Conservation (phyloP, 2,113 vertebrate species). For the Corythoichthys haematopterus region DNA sequence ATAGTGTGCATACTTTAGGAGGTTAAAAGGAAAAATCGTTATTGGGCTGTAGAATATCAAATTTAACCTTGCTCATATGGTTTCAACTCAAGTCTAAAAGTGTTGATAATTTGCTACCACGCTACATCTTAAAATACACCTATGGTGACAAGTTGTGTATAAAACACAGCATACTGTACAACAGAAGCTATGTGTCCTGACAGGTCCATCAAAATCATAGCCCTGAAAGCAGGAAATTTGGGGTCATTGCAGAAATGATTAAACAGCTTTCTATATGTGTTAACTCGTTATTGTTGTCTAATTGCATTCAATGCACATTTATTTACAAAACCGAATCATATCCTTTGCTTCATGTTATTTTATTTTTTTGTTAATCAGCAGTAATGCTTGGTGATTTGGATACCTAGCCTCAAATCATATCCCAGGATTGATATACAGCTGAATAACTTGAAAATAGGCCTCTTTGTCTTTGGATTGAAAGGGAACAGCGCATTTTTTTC, state of each 20-base stretch:
- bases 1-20: neutral
- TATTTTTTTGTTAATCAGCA: neutral
- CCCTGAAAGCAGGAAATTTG: neutral
- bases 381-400: neutral
- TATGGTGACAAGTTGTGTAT: neutral
- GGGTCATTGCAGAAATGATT: neutral
- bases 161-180: neutral
- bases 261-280: neutral
- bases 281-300: neutral
- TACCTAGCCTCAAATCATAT: neutral
- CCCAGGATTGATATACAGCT: neutral
- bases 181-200: neutral
- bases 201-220: neutral
- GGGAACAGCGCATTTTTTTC: slow-evolving; percentile 13
- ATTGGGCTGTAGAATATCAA: too few relatives aligned
- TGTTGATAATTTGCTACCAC: too few relatives aligned
- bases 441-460: slow-evolving; percentile 9
- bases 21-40: neutral
- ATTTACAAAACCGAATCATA: neutral
- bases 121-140: too few relatives aligned
- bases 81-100: too few relatives aligned
- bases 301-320: neutral
- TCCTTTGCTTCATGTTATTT: neutral
- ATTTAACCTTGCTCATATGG: neutral
- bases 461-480: slow-evolving; percentile 32